Percentiles rank a stretch among this genome's conserved stretches.
Conservation (phyloP, 2,888 invertebrate genomes). For the Tipula lateralis region DNA sequence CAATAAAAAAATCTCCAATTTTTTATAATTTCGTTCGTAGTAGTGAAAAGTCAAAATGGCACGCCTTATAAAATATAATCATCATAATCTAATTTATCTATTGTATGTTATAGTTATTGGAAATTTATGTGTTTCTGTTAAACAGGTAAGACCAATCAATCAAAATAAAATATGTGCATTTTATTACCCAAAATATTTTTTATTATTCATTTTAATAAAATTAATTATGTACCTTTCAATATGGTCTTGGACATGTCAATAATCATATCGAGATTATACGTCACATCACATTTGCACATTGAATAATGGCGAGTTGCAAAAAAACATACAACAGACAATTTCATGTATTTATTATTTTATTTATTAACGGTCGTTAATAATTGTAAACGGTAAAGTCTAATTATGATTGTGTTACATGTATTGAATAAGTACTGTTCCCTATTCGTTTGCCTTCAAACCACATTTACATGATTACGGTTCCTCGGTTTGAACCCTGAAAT, state of each 20-base stretch:
- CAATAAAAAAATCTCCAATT: background rate
- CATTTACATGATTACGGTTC: too few relatives aligned
- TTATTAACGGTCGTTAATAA: too few relatives aligned
- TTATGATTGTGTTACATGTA: too few relatives aligned
- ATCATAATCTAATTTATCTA: background rate
- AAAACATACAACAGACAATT: too few relatives aligned
- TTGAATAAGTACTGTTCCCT: too few relatives aligned
- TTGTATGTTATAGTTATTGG: background rate
- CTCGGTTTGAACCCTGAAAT: too few relatives aligned
- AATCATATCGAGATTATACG: background rate
- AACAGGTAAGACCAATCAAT: background rate
- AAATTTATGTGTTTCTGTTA: background rate
- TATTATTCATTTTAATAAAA: background rate
- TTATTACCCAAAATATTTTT: background rate
- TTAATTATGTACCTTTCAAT: background rate
- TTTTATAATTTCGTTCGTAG: background rate
- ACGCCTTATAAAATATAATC: conserved; percentile 1
- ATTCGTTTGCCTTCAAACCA: too few relatives aligned
- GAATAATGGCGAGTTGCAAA: background rate
- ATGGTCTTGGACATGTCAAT: background rate
- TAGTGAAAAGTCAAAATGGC: conserved; percentile 24
- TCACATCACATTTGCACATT: background rate
- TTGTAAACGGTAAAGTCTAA: too few relatives aligned
- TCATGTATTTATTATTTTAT: too few relatives aligned
- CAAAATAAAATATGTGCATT: background rate